These are phyloP conservation scores for Poecilia wingei DNA, from an alignment of 2,797 vertebrate genomes.

Conservation along the genomic window DNA sequence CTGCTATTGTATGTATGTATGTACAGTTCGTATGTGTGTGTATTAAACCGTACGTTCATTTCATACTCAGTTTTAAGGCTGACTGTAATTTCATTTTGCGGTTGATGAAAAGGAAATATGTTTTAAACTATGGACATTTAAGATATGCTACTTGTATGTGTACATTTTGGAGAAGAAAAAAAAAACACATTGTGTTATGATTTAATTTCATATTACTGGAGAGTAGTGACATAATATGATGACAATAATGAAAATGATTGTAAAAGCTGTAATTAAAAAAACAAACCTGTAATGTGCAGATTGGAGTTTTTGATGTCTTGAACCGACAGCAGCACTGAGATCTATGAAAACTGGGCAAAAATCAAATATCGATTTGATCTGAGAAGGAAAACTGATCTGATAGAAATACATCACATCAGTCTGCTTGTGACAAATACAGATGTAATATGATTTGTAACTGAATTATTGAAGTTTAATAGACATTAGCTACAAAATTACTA, in stretches of 20 bases:
- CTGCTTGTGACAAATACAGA: background rate
- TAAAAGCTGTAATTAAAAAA: conserved; percentile 84
- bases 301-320: conserved; percentile 16
- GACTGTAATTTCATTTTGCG: conserved; percentile 82
- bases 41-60: conserved; percentile 85
- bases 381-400: background rate
- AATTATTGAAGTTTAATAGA: background rate
- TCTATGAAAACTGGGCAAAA: background rate
- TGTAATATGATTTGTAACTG: background rate
- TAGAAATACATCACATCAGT: background rate
- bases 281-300: conserved; percentile 67
- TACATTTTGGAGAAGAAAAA: conserved; percentile 75
- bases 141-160: conserved; percentile 87
- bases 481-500: too few relatives aligned
- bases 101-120: conserved; percentile 79
- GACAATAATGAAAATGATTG: conserved; percentile 80
- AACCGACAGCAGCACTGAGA: background rate
- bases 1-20: conserved; percentile 82
- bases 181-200: conserved; percentile 80
- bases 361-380: background rate
- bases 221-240: conserved; percentile 81
- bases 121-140: conserved; percentile 83
- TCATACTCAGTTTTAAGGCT: conserved; percentile 83
- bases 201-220: conserved; percentile 81
- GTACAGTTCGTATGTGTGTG: conserved; percentile 73